A percentile compares a stretch with the other conserved stretches of the same genome.
phyloP scores from a whole-genome alignment of 2,113 vertebrate genomes.

The Nibea coibor region DNA sequence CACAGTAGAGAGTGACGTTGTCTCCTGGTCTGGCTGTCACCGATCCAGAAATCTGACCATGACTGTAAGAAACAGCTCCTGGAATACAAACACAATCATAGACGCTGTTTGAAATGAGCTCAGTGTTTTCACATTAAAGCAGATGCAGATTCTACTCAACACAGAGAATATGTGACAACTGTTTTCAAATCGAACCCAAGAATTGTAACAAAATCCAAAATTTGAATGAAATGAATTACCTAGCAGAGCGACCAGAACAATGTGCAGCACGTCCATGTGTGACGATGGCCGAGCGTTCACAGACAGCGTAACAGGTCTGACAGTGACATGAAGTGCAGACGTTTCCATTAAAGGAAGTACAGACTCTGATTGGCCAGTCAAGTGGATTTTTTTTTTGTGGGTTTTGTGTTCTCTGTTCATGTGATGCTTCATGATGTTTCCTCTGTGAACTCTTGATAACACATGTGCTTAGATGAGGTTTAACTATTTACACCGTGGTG shows the following conservation, averaged over 20 bases:
- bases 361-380: conserved; percentile 16
- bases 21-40: conserved; percentile 44
- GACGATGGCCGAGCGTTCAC: neutral
- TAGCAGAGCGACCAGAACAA: neutral
- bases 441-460: no score
- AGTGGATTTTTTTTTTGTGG: conserved; percentile 4
- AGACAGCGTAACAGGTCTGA: neutral
- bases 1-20: conserved; percentile 50
- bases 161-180: no score
- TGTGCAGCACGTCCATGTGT: conserved; percentile 9
- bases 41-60: conserved; percentile 8
- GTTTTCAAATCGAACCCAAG: no score
- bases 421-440: no score
- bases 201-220: no score
- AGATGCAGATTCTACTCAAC: neutral
- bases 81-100: neutral
- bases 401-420: neutral
- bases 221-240: no score
- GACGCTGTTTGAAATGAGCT: neutral
- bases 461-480: no score
- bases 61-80: conserved; percentile 16
- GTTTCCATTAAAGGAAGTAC: conserved; percentile 9
- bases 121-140: neutral
- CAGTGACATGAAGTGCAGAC: neutral
- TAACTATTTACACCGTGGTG: no score